phyloP scores from a whole-genome alignment of 2,797 vertebrate genomes.

The Danio kyathit region DNA sequence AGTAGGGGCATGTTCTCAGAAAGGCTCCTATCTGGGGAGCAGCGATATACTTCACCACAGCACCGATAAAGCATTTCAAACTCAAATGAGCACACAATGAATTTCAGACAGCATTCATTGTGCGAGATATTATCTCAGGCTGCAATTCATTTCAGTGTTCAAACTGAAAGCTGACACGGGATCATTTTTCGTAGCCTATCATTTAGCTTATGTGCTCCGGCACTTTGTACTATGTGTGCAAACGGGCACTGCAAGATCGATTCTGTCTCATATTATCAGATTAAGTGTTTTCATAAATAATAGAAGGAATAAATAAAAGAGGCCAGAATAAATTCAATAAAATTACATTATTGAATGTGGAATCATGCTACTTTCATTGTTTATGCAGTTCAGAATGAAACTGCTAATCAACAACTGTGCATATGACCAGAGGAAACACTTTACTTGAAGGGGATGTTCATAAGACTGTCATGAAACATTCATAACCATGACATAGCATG shows the following conservation, averaged over 20 bases:
- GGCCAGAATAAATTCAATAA: not conserved
- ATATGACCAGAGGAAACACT: not conserved
- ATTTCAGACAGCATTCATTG: constrained; percentile 29
- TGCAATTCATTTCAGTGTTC: constrained; percentile 27
- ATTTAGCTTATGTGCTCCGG: not conserved
- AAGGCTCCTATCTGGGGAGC: constrained; percentile 7
- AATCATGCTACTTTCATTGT: not conserved
- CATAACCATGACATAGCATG: too few species aligned
- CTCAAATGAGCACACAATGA: constrained; percentile 36
- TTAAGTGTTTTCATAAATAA: not conserved
- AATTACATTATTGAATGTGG: not conserved
- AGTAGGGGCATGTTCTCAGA: constrained; percentile 20
- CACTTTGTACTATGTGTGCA: too few species aligned
- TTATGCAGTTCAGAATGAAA: not conserved
- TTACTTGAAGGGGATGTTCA: too few species aligned
- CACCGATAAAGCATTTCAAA: constrained; percentile 31
- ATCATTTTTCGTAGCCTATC: not conserved
- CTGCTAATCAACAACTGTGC: not conserved
- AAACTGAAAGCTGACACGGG: constrained; percentile 11
- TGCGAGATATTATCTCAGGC: constrained; percentile 26
- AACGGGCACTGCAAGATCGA: not conserved
- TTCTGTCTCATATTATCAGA: not conserved
- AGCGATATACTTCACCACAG: not conserved
- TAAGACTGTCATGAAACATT: too few species aligned
- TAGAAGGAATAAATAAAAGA: not conserved